phyloP scores from a whole-genome alignment of 2,888 invertebrate genomes.

The Erynnis tages region DNA sequence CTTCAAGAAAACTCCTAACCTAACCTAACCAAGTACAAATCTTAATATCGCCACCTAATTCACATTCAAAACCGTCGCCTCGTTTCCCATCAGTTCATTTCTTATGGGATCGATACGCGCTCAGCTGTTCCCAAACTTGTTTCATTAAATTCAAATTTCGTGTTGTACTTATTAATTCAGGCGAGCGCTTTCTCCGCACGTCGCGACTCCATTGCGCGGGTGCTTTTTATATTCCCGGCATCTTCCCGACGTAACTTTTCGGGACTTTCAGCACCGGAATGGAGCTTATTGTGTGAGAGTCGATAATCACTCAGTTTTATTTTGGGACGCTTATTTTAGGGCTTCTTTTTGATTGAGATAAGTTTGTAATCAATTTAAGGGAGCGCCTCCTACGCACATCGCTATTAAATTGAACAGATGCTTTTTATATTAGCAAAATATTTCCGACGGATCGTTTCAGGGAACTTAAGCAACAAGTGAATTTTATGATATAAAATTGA shows the following conservation, averaged over 20 bases:
- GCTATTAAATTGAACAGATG: too few relatives aligned
- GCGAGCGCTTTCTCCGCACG: constrained; percentile 64
- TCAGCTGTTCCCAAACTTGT: constrained; percentile 79
- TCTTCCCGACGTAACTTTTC: constrained; percentile 40
- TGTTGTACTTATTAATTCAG: constrained; percentile 82
- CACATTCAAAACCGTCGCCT: constrained; percentile 9
- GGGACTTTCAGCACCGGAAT: constrained; percentile 40
- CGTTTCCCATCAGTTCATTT: constrained; percentile 43
- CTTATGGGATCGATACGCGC: constrained; percentile 71
- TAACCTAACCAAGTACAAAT: background rate
- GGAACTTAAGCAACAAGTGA: too few relatives aligned
- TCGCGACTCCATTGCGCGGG: constrained; percentile 50
- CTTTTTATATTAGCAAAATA: too few relatives aligned
- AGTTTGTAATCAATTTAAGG: too few relatives aligned
- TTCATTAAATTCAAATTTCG: constrained; percentile 83
- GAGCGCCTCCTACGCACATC: too few relatives aligned
- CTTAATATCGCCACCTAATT: constrained; percentile 7
- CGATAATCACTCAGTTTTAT: constrained; percentile 1
- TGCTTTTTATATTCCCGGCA: constrained; percentile 69
- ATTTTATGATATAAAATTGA: too few relatives aligned
- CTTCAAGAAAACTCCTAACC: too few relatives aligned
- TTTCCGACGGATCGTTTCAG: too few relatives aligned
- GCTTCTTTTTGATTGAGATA: too few relatives aligned
- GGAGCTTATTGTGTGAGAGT: constrained; percentile 22
- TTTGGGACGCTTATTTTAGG: too few relatives aligned